Percentiles rank a stretch among this genome's conserved stretches.
phyloP scores from a whole-genome alignment of 2,888 invertebrate genomes.

The Acanthosepion pharaonis region DNA sequence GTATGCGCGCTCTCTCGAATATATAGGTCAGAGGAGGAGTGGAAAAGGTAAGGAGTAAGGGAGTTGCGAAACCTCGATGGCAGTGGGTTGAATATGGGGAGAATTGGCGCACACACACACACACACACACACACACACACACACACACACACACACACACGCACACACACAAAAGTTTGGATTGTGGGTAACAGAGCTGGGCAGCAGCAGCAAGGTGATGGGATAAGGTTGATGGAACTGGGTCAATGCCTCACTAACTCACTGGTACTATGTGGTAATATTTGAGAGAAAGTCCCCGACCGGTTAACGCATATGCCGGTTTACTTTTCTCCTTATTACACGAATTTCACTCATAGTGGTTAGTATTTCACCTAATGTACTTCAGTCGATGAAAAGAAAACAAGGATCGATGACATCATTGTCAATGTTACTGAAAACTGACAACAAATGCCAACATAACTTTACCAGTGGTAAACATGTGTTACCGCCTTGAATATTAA shows the following conservation, averaged over 20 bases:
- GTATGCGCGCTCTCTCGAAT: background rate
- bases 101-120: background rate
- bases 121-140: background rate
- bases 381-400: background rate
- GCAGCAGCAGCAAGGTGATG: background rate
- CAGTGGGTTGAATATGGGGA: background rate
- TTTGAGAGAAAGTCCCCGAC: background rate
- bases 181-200: background rate
- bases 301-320: background rate
- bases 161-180: background rate
- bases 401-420: background rate
- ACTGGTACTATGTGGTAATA: background rate
- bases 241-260: slow-evolving; percentile 7
- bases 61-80: background rate
- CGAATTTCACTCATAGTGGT: too few species aligned
- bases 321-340: background rate
- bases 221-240: slow-evolving; percentile 33
- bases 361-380: background rate
- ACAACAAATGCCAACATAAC: background rate
- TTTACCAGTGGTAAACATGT: background rate
- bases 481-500: background rate
- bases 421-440: background rate
- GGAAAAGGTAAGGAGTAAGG: background rate
- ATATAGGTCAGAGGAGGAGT: background rate
- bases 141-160: background rate